Percentiles rank a stretch among this genome's conserved stretches.
These are phyloP conservation scores for Augochlorella aurata DNA, from an alignment of 2,888 invertebrate species.

Conservation along the genomic window DNA sequence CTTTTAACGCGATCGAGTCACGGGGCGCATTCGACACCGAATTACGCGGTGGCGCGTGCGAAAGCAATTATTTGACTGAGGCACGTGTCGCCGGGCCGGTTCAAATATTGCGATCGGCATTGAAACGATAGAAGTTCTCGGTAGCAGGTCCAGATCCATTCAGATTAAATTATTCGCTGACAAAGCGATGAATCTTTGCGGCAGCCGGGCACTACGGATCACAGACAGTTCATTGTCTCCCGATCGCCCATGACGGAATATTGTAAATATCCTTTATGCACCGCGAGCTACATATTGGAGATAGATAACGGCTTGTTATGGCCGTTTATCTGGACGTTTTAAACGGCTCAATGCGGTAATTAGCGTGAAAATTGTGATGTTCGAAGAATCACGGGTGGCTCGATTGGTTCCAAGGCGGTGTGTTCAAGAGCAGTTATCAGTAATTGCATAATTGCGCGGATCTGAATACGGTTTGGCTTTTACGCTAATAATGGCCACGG, in stretches of 20 bases:
- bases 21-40: neutral
- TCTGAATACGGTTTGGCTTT: constrained; percentile 51
- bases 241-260: constrained; percentile 21
- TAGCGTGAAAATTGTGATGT: constrained; percentile 17
- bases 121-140: neutral
- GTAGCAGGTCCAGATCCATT: neutral
- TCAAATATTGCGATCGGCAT: neutral
- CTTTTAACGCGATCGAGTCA: neutral
- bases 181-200: neutral
- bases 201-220: neutral
- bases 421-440: constrained; percentile 50
- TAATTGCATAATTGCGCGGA: constrained; percentile 61
- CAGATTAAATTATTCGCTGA: constrained; percentile 23
- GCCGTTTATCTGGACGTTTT: constrained; percentile 38
- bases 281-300: neutral
- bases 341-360: constrained; percentile 13
- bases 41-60: neutral
- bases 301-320: constrained; percentile 43
- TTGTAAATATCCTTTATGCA: neutral
- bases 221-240: constrained; percentile 7
- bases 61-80: neutral
- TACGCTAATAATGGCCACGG: constrained; percentile 18
- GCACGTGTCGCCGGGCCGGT: neutral
- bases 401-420: neutral
- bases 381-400: neutral